These are phyloP conservation scores for Babyrousa celebensis DNA, from an alignment of 2,797 vertebrate species.

Conservation along the genomic window DNA sequence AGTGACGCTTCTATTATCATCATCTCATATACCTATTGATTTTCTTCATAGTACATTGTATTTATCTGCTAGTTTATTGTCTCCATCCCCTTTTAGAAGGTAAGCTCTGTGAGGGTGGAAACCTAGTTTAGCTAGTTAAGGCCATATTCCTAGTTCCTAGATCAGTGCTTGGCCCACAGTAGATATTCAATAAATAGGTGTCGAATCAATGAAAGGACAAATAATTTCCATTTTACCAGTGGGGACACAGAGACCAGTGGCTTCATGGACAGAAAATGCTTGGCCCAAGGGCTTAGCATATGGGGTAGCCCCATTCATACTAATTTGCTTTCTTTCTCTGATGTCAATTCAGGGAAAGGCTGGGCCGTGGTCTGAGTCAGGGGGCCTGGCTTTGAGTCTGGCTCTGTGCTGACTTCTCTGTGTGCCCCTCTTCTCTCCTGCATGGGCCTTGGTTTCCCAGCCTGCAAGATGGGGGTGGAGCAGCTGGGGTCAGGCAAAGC, in stretches of 20 bases:
- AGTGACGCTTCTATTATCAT: not conserved
- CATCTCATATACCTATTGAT: not conserved
- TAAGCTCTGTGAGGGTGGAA: not conserved
- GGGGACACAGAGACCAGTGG: not conserved
- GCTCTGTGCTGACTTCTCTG: not conserved
- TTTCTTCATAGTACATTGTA: not conserved
- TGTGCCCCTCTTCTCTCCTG: not conserved
- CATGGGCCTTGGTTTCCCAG: slow-evolving; percentile 38
- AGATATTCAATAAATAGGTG: not conserved
- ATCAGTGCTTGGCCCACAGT: not conserved
- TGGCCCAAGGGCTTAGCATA: not conserved
- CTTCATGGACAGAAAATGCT: slow-evolving; percentile 17
- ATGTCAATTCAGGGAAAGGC: not conserved
- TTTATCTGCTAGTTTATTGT: not conserved
- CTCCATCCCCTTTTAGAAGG: not conserved
- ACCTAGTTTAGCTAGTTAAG: not conserved
- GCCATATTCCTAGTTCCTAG: not conserved
- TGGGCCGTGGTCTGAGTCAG: not conserved
- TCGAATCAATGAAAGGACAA: slow-evolving; percentile 8
- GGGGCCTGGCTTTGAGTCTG: not conserved
- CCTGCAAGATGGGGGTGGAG: not conserved
- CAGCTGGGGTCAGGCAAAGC: not conserved
- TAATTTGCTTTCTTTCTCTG: not conserved
- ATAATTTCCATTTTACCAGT: not conserved
- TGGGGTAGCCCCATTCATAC: not conserved